Evolutionary conservation across 2,113 vertebrate genomes (phyloP).

Genomic region (Etia nguti): DNA sequence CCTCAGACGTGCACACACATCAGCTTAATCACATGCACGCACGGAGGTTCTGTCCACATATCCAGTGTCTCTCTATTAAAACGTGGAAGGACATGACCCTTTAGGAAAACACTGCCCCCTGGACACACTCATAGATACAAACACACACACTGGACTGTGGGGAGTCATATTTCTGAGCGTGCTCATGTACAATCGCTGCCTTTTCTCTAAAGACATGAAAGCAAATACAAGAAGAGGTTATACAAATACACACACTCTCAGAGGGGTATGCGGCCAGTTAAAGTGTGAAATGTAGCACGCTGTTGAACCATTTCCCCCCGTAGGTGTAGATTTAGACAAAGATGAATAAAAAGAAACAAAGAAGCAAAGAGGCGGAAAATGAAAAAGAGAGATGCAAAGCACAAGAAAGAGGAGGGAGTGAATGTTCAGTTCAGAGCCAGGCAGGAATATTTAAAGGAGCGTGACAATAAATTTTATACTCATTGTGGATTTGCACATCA

Average conservation of each 20-base stretch:
- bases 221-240: conserved; percentile 66
- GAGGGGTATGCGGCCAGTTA: conserved; percentile 14
- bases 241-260: conserved; percentile 55
- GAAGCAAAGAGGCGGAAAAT: not conserved
- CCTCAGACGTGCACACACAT: not conserved
- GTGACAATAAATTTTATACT: not conserved
- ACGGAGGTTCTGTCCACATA: conserved; percentile 47
- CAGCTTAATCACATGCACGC: not conserved
- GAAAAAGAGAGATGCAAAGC: not conserved
- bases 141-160: conserved; percentile 15
- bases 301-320: conserved; percentile 31
- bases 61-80: conserved; percentile 67
- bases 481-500: not conserved
- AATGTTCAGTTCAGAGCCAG: not conserved
- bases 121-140: conserved; percentile 25
- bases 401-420: not conserved
- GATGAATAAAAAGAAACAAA: not conserved
- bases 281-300: conserved; percentile 66
- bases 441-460: not conserved
- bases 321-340: conserved; percentile 13
- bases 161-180: conserved; percentile 61
- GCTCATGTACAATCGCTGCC: conserved; percentile 39
- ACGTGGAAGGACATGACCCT: conserved; percentile 65
- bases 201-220: conserved; percentile 59
- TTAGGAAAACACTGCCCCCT: conserved; percentile 61